Percentiles rank a stretch among this genome's conserved stretches.
Evolutionary conservation across 2,888 invertebrate genomes (phyloP).

Genomic region (Lottia gigantea): DNA sequence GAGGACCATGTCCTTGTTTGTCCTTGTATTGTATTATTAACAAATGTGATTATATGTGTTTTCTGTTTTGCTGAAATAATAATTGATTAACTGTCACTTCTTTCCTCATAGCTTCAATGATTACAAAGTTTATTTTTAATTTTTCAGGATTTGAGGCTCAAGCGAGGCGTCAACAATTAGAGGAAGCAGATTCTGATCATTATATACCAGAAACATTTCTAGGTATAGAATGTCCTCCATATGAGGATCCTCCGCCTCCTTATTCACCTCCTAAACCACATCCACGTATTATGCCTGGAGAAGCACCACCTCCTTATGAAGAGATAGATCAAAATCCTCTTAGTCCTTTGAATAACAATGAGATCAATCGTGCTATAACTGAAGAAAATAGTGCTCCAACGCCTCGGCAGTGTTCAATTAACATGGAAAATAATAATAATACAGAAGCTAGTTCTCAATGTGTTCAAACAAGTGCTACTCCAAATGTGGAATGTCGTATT

Average conservation of each 20-base stretch:
- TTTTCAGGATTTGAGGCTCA: slow-evolving; percentile 50
- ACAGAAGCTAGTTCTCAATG: neutral
- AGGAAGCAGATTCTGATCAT: slow-evolving; percentile 57
- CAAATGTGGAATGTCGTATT: slow-evolving; percentile 8
- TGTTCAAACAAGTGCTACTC: neutral
- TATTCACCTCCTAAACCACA: slow-evolving; percentile 65
- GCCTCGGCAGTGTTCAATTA: neutral
- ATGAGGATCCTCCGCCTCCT: slow-evolving; percentile 66
- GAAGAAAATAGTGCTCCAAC: neutral
- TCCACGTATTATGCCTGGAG: slow-evolving; percentile 45
- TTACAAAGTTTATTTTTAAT: slow-evolving; percentile 1
- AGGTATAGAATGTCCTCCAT: slow-evolving; percentile 62
- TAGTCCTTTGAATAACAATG: slow-evolving; percentile 35
- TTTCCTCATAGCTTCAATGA: too few relatives aligned
- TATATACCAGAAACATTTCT: slow-evolving; percentile 57
- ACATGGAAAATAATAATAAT: neutral
- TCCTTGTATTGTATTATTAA: too few relatives aligned
- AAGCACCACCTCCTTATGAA: slow-evolving; percentile 63
- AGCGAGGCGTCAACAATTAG: slow-evolving; percentile 43
- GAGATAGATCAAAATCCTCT: slow-evolving; percentile 36
- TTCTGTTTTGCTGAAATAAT: too few relatives aligned
- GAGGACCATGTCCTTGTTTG: too few relatives aligned
- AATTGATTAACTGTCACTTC: too few relatives aligned
- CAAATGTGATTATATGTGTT: too few relatives aligned
- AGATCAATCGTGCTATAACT: slow-evolving; percentile 17